These are phyloP conservation scores for Pocillopora meandrina DNA, from an alignment of 92 coral and sea anemone genomes.

Conservation along the genomic window DNA sequence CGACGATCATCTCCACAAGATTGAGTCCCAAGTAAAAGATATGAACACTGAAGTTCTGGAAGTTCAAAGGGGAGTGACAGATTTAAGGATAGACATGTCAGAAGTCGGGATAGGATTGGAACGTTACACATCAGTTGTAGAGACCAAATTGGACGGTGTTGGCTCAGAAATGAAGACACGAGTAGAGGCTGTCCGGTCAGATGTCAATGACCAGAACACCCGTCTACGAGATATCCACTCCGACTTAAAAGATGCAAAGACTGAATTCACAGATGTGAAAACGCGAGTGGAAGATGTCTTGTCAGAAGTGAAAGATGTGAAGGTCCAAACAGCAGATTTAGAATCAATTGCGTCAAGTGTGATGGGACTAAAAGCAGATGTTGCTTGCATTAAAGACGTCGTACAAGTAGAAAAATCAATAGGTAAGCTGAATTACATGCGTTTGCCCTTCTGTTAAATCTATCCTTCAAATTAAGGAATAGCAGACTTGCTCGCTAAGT, in stretches of 20 bases:
- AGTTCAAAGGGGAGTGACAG: neutral
- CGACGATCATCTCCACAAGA: neutral
- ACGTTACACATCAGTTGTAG: no score
- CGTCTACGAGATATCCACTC: neutral
- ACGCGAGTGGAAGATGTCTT: neutral
- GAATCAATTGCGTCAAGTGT: neutral
- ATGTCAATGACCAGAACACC: neutral
- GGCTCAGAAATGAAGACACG: neutral
- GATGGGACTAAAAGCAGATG: neutral
- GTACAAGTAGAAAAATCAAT: neutral
- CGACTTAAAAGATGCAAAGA: neutral
- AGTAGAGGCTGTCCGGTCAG: neutral
- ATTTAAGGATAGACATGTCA: neutral
- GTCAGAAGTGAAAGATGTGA: neutral
- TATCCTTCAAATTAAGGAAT: neutral
- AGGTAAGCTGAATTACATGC: neutral
- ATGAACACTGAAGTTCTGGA: neutral
- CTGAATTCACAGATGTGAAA: neutral
- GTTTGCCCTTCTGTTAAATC: no score
- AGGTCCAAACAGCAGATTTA: neutral
- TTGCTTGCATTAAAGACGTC: no score
- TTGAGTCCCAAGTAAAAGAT: neutral
- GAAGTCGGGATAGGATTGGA: neutral
- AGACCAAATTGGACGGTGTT: neutral
- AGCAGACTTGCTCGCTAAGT: neutral